phyloP scores from a whole-genome alignment of 1,140 invertebrate genomes.

The Brevipalpus yothersi region DNA sequence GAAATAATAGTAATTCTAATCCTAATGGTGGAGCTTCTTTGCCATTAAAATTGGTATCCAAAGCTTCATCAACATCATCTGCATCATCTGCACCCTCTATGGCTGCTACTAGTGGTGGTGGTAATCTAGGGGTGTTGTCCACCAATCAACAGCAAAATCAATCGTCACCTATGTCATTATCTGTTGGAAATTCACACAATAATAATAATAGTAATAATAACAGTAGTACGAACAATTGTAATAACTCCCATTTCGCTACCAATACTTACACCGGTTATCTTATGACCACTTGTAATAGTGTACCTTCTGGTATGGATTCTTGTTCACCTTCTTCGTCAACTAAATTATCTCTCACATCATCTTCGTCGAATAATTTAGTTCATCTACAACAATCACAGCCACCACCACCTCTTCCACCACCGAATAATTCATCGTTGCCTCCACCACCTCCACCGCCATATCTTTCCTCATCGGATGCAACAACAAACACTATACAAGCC shows the following conservation, averaged over 20 bases:
- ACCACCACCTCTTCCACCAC: slow-evolving; percentile 10
- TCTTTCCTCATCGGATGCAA: neutral
- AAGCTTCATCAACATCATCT: neutral
- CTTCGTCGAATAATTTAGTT: neutral
- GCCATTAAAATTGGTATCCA: neutral
- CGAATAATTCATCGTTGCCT: slow-evolving; percentile 12
- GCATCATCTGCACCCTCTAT: neutral
- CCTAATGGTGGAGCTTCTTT: neutral
- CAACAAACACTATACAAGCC: too few relatives aligned
- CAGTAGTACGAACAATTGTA: too few relatives aligned
- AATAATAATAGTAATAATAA: too few relatives aligned
- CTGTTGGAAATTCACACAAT: too few relatives aligned
- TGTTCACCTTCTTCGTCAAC: neutral
- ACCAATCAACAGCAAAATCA: neutral
- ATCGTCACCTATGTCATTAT: neutral
- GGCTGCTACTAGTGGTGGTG: neutral
- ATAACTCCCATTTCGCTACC: neutral
- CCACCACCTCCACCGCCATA: slow-evolving; percentile 18
- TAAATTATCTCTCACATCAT: neutral
- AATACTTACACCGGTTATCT: neutral
- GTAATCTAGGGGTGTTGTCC: too few relatives aligned
- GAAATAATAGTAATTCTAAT: neutral
- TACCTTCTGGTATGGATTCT: neutral
- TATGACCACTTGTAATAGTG: neutral
- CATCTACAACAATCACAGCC: neutral